Evolutionary conservation across 2,113 vertebrate genomes (phyloP).

Genomic region (Taurulus bubalis): DNA sequence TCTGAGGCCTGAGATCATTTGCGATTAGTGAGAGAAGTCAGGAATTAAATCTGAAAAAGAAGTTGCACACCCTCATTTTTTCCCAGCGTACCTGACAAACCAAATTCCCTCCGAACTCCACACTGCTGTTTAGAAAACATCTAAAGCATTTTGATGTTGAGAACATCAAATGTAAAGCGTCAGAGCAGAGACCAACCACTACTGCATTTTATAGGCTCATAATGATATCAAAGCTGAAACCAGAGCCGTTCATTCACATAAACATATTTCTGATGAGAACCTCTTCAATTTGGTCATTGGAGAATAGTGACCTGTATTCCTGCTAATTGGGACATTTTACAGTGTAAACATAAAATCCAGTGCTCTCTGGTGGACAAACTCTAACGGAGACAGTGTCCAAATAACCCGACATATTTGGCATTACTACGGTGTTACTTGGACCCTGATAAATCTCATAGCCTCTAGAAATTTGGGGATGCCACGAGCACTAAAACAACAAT

Average conservation of each 20-base stretch:
- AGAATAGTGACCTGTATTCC: not conserved
- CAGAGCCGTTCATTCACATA: not conserved
- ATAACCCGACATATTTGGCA: slow-evolving; percentile 2
- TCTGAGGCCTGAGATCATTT: not conserved
- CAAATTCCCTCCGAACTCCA: not conserved
- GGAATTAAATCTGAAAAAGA: not conserved
- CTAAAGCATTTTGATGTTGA: not conserved
- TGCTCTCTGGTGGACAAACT: not conserved
- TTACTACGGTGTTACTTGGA: not conserved
- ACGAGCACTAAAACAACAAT: not conserved
- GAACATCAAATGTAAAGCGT: not conserved
- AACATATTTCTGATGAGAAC: slow-evolving; percentile 8
- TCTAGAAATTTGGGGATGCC: not conserved
- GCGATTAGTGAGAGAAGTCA: not conserved
- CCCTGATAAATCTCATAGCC: not conserved
- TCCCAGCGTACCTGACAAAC: not conserved
- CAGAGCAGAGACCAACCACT: no score
- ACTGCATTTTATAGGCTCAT: no score
- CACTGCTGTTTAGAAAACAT: not conserved
- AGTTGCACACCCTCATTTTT: not conserved
- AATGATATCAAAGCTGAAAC: no score
- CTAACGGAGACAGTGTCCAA: not conserved
- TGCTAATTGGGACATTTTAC: not conserved
- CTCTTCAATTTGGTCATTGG: not conserved
- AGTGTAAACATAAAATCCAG: not conserved